phyloP scores from a whole-genome alignment of 2,888 invertebrate genomes.

The Yponomeuta cagnagella region DNA sequence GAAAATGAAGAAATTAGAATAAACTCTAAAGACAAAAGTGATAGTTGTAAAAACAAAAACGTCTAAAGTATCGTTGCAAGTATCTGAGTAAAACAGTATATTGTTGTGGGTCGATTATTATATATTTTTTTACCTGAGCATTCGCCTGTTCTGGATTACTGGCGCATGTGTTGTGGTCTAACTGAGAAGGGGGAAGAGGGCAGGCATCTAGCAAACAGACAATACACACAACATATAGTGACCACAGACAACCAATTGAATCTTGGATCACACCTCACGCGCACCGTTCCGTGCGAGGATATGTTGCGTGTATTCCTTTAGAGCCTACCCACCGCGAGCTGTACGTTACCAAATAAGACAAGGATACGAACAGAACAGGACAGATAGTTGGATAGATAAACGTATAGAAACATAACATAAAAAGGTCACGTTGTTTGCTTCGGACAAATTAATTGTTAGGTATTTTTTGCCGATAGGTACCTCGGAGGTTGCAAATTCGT shows the following conservation, averaged over 20 bases:
- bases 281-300: conserved; percentile 58
- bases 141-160: conserved; percentile 82
- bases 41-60: conserved; percentile 55
- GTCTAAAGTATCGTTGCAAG: conserved; percentile 67
- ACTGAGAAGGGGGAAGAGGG: conserved; percentile 90
- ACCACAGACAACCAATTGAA: conserved; percentile 74
- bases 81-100: conserved; percentile 56
- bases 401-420: conserved; percentile 53
- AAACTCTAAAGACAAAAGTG: conserved; percentile 65
- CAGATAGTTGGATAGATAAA: conserved; percentile 63
- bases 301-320: conserved; percentile 72
- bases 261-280: conserved; percentile 75
- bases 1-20: conserved; percentile 32
- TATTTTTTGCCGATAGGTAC: not conserved
- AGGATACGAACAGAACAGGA: conserved; percentile 52
- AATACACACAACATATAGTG: conserved; percentile 84
- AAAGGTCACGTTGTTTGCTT: conserved; percentile 29
- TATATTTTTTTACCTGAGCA: conserved; percentile 79
- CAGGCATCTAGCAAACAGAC: conserved; percentile 97
- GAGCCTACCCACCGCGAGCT: conserved; percentile 57
- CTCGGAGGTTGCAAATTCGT: conserved; percentile 5
- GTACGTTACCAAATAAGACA: conserved; percentile 17
- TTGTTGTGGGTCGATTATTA: conserved; percentile 70
- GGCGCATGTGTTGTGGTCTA: conserved; percentile 90
- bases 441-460: not conserved